Evolutionary conservation across 2,797 vertebrate species (phyloP), one percentile per base, ranked within the genome.

Genomic region (Urocyon cinereoargenteus): DNA sequence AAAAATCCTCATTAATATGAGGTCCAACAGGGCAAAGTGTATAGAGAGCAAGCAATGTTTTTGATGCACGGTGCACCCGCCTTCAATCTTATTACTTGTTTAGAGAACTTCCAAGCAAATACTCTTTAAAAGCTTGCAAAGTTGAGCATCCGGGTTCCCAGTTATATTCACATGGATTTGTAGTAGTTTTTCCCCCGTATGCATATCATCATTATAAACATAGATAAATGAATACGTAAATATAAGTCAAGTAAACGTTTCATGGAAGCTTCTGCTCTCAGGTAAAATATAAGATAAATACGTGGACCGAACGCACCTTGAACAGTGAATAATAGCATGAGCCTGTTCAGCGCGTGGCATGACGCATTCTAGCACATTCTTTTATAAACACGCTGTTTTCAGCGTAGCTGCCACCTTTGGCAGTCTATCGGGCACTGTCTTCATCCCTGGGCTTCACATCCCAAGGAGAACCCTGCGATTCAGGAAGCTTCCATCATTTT

Each of bases 341-440:
- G 3, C 1, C 3, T n/a, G 9, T 10, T 45, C 40, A 7, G 3
- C 59, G 18, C 51, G 2, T 0, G 19, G 13, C 0, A 0, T n/a
- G 5, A 2, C 1, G 1, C 0, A 4, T 79, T 86, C 45, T 1
- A 22, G 16, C 2, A 22, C 8, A 3, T 49, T 75, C 28, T 78
- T 36, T 51, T 28, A 10, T 16, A 70, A 84, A 22, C 19, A 2
- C 3, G 40, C 5, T 55, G 34, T 83, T 26, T 51, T 26, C 14
- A 53, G 79, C 11, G 4, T 21, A 21, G 3, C 1, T 0, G 68
- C 53, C 26, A 6, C 2, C 6, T 82, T 55, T 15, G 28, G n/a
- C n/a, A n/a, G 1, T 19, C 24, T 72, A 19, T 57, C 2, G n/a
- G 78, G 15, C 16, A 0, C 4, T 21, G 22, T 26, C 45, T 75